Base-by-base conservation (phyloP, 2,113 vertebrate species). In the Paramisgurnus dabryanus region DNA sequence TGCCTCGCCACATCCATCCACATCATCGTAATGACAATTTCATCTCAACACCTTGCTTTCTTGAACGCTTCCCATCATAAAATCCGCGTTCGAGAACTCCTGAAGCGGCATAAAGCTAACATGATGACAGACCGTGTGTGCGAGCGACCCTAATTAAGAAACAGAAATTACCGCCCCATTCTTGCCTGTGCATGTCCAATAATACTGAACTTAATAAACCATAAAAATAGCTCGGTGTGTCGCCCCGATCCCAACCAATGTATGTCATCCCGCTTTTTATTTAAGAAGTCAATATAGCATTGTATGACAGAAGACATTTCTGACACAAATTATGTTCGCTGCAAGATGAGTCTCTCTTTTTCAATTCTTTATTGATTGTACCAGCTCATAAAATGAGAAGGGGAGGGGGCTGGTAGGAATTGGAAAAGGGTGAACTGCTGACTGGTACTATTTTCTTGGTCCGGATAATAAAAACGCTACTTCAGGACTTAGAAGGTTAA, bases 401-500 rank as follows among this genome's bases (percentile, higher is more conserved):
- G 84, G 88, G 88, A 60, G 65, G 75, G 41, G 71, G 80, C 18
- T 58, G 50, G 61, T 72, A 12, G 57, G 76, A 83, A 34, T 76
- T 79, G 80, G 41, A 84, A 77, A 81, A 71, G 39, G 80, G 55
- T n/a, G 89, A 91, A 93, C 87, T 91, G 94, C 95, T 96, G 95
- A 97, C 94, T 91, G 84, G 81, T 89, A 89, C 91, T 93, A 91
- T 95, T 95, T 95, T 88, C 93, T 92, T 95, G 93, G 93, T 94
- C 88, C 90, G 94, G 93, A 94, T 94, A 94, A 95, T 95, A 95
- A 95, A 95, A 95, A 92, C 91, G 94, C 94, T 94, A 95, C 93
- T 96, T 94, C 93, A 94, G 92, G 92, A 94, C 94, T 94, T 93
- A 95, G 93, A 96, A 96, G 95, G 95, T 96, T 96, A 96, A 96